Conservation (phyloP, 2,797 vertebrate genomes). For the Sparidentex hasta region DNA sequence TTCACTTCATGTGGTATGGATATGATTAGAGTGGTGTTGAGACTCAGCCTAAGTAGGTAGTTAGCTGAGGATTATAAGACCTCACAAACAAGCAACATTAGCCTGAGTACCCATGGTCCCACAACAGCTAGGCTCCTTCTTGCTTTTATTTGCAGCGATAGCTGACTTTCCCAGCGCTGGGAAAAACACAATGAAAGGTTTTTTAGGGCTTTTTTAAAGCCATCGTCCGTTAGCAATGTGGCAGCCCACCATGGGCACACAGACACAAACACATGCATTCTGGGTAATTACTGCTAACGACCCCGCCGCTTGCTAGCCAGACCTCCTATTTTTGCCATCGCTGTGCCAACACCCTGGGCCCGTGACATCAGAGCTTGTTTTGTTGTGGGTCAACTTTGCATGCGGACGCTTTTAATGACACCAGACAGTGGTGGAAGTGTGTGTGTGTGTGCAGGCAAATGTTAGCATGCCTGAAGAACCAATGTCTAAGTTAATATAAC, state of each 20-base stretch:
- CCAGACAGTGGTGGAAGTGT: constrained; percentile 77
- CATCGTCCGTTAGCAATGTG: constrained; percentile 77
- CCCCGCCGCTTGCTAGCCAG: constrained; percentile 79
- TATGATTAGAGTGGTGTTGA: constrained; percentile 77
- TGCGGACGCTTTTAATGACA: constrained; percentile 81
- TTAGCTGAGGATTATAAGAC: constrained; percentile 71
- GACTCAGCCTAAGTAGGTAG: constrained; percentile 70
- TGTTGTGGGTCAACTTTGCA: constrained; percentile 87
- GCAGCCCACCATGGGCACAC: constrained; percentile 78
- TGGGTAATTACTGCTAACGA: constrained; percentile 89
- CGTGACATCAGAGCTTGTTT: constrained; percentile 86
- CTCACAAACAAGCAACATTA: constrained; percentile 75
- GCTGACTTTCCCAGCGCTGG: constrained; percentile 72
- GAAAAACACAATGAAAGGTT: constrained; percentile 78
- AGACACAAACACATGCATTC: constrained; percentile 83
- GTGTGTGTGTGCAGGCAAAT: constrained; percentile 56
- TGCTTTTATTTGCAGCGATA: constrained; percentile 61
- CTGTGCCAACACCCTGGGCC: constrained; percentile 82
- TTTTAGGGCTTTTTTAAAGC: constrained; percentile 76
- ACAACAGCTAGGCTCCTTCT: constrained; percentile 46
- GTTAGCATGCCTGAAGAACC: constrained; percentile 57
- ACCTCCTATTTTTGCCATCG: constrained; percentile 79
- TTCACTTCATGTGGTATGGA: constrained; percentile 74
- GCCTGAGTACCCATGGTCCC: constrained; percentile 60
- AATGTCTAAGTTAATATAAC: constrained; percentile 43